Evolutionary conservation across 2,113 vertebrate species (phyloP).

Genomic region (Prietella phreatophila): DNA sequence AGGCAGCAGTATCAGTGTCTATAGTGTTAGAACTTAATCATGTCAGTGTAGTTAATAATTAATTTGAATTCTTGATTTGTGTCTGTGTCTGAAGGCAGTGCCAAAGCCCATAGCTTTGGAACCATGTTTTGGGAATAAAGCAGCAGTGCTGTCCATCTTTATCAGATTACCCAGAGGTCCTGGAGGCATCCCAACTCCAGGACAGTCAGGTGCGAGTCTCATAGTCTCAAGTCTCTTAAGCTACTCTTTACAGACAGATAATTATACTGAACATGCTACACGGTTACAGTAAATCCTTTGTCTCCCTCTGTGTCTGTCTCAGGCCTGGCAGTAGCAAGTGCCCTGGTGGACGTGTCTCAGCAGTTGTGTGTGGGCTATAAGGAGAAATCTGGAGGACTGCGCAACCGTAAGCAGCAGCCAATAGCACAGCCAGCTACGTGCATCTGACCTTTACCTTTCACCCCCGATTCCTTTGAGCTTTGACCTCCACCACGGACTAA

Average conservation of each 20-base stretch:
- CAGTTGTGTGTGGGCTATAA: conserved; percentile 56
- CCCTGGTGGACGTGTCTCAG: conserved; percentile 52
- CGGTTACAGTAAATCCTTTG: neutral
- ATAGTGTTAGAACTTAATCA: neutral
- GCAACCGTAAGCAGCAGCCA: conserved; percentile 51
- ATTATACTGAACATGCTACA: neutral
- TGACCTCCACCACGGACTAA: conserved; percentile 50
- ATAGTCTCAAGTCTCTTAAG: neutral
- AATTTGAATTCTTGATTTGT: neutral
- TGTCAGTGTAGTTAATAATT: neutral
- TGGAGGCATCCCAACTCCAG: conserved; percentile 92
- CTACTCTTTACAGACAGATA: neutral
- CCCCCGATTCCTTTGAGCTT: conserved; percentile 32
- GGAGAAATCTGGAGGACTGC: conserved; percentile 54
- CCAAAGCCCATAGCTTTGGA: conserved; percentile 97
- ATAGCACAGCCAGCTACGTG: conserved; percentile 40
- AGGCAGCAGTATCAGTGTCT: neutral
- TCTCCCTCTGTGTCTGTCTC: neutral
- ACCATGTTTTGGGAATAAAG: conserved; percentile 96
- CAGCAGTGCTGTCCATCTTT: conserved; percentile 95
- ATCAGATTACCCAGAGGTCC: conserved; percentile 91
- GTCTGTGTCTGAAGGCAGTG: conserved; percentile 74
- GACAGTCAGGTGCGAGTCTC: conserved; percentile 86
- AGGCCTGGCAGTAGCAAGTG: conserved; percentile 44
- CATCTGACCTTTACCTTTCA: conserved; percentile 30